phyloP scores from a whole-genome alignment of 2,113 vertebrate species.

The Carassius carassius region DNA sequence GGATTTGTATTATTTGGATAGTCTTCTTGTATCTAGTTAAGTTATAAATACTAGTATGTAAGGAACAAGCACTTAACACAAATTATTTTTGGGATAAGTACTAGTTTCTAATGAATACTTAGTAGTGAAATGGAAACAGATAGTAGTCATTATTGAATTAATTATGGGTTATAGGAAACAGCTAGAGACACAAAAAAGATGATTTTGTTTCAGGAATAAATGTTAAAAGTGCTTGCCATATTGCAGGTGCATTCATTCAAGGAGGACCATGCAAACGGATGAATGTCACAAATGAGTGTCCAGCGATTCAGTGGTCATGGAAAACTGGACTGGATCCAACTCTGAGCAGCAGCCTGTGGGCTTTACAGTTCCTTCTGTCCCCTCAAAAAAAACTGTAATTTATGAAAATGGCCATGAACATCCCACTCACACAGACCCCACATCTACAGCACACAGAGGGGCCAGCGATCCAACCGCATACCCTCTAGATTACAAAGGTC shows the following conservation, averaged over 20 bases:
- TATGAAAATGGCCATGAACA: slow-evolving; percentile 73
- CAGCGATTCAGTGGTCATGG: slow-evolving; percentile 71
- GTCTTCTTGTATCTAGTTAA: background rate
- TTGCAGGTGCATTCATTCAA: slow-evolving; percentile 72
- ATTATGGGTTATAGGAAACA: background rate
- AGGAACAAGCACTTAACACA: background rate
- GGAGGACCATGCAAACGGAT: slow-evolving; percentile 69
- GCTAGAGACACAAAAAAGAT: background rate
- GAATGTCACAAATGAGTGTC: slow-evolving; percentile 65
- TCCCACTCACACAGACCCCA: slow-evolving; percentile 64
- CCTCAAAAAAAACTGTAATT: slow-evolving; percentile 72
- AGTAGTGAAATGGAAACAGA: background rate
- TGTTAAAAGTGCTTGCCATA: slow-evolving; percentile 14
- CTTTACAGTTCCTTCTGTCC: slow-evolving; percentile 70
- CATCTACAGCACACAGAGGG: slow-evolving; percentile 69
- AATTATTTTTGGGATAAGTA: background rate
- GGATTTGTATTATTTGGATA: background rate
- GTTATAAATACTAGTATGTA: background rate
- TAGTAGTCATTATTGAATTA: background rate
- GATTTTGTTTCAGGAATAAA: background rate
- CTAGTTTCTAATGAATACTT: background rate
- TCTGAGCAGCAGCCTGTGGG: slow-evolving; percentile 71
- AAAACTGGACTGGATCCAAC: slow-evolving; percentile 75
- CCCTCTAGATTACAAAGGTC: slow-evolving; percentile 70
- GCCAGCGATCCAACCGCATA: slow-evolving; percentile 72